These are phyloP conservation scores for Uria aalge DNA, from an alignment of 2,113 vertebrate genomes.

Conservation along the genomic window DNA sequence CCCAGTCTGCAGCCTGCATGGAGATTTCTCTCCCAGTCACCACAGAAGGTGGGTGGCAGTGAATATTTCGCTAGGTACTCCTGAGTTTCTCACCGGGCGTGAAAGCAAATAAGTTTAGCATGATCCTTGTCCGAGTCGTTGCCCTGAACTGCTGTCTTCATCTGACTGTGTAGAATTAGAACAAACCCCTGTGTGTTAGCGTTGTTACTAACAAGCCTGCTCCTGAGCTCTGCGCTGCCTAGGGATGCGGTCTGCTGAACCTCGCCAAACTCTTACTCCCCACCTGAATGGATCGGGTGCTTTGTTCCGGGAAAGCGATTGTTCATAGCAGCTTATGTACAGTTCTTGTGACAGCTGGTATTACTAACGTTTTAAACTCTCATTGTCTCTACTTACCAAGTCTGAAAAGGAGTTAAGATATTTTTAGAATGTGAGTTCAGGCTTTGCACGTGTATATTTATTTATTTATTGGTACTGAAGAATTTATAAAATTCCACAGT, in stretches of 20 bases:
- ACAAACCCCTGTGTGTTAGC: neutral
- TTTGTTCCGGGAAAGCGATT: neutral
- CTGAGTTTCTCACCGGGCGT: neutral
- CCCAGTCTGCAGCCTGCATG: conserved; percentile 99
- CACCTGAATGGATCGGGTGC: neutral
- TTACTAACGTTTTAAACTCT: neutral
- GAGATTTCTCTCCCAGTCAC: conserved; percentile 97
- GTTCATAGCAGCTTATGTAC: neutral
- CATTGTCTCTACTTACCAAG: neutral
- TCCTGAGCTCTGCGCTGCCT: neutral
- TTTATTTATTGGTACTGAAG: neutral
- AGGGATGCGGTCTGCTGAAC: neutral
- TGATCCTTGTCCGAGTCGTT: neutral
- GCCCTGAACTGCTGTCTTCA: neutral
- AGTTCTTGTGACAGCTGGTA: neutral
- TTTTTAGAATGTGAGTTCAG: conserved; percentile 10
- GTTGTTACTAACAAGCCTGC: conserved; percentile 20
- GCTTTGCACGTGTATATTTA: neutral
- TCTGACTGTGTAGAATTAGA: neutral
- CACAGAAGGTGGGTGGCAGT: conserved; percentile 92
- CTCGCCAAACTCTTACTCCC: neutral
- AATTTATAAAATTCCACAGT: neutral
- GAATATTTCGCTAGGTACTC: neutral
- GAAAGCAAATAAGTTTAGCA: neutral
- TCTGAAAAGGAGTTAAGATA: neutral